Percentiles rank a stretch among this genome's conserved stretches.
These are phyloP conservation scores for Mercenaria mercenaria DNA, from an alignment of 1,140 invertebrate genomes.

Conservation along the genomic window DNA sequence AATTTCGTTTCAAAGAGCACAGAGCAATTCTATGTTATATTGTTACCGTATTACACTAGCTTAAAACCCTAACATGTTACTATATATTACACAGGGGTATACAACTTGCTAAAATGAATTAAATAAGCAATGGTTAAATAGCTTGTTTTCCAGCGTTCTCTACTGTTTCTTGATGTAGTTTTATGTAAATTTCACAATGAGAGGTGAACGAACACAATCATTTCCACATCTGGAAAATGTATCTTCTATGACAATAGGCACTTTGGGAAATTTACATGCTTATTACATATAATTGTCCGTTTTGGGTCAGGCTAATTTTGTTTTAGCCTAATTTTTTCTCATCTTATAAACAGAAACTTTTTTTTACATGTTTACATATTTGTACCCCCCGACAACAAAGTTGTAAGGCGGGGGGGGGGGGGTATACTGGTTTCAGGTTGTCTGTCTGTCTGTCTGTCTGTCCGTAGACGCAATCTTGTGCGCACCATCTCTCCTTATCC, in stretches of 20 bases:
- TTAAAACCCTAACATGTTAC: conserved; percentile 4
- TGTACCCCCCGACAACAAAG: too few species aligned
- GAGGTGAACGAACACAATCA: conserved; percentile 24
- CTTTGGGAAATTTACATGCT: conserved; percentile 23
- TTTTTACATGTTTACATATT: too few species aligned
- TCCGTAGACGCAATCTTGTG: too few species aligned
- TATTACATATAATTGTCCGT: not conserved
- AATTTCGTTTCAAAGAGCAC: not conserved
- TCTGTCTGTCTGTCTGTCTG: too few species aligned
- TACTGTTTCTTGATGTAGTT: not conserved
- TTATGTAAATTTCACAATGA: conserved; percentile 18
- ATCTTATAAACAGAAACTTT: too few species aligned
- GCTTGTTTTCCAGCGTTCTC: not conserved
- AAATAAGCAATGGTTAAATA: conserved; percentile 15
- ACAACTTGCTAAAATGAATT: not conserved
- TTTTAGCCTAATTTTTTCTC: too few species aligned
- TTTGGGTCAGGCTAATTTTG: not conserved
- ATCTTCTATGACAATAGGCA: not conserved
- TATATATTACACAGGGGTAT: not conserved
- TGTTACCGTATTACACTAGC: not conserved
- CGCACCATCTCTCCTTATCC: too few species aligned
- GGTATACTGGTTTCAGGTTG: too few species aligned
- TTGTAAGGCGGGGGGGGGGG: too few species aligned
- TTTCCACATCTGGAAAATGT: conserved; percentile 6
- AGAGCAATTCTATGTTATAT: not conserved